Percentiles rank a stretch among this genome's conserved stretches.
These are phyloP conservation scores for Pteruthius melanotis DNA, from an alignment of 2,113 vertebrate species.

Conservation along the genomic window DNA sequence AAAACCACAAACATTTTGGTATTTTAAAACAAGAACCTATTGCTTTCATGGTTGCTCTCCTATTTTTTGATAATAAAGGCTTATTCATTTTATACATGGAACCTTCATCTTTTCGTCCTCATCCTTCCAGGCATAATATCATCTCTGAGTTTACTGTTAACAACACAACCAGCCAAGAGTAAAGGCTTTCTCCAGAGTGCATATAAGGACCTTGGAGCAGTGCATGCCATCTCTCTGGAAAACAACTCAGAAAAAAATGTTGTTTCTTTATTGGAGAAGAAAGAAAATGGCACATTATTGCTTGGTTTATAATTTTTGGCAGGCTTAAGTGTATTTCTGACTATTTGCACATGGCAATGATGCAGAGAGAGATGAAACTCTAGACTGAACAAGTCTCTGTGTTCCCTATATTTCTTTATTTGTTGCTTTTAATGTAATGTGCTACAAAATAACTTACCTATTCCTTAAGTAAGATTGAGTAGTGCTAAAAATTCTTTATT, in stretches of 20 bases:
- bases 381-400: neutral
- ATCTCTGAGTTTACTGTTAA: neutral
- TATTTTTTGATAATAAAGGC: neutral
- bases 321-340: neutral
- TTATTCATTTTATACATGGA: neutral
- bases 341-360: neutral
- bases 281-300: neutral
- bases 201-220: neutral
- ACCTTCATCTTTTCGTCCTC: neutral
- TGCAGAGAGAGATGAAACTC: neutral
- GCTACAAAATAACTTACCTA: neutral
- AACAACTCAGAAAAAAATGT: neutral
- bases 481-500: neutral
- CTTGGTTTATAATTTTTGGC: neutral
- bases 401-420: neutral
- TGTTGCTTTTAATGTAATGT: neutral
- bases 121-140: neutral
- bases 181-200: neutral
- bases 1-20: neutral
- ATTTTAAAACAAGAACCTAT: neutral
- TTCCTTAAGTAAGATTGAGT: neutral
- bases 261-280: neutral
- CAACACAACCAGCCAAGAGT: neutral
- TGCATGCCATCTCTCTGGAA: neutral
- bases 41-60: neutral